These are phyloP conservation scores for Erythrolamprus reginae DNA, from an alignment of 2,113 vertebrate genomes.

Conservation along the genomic window DNA sequence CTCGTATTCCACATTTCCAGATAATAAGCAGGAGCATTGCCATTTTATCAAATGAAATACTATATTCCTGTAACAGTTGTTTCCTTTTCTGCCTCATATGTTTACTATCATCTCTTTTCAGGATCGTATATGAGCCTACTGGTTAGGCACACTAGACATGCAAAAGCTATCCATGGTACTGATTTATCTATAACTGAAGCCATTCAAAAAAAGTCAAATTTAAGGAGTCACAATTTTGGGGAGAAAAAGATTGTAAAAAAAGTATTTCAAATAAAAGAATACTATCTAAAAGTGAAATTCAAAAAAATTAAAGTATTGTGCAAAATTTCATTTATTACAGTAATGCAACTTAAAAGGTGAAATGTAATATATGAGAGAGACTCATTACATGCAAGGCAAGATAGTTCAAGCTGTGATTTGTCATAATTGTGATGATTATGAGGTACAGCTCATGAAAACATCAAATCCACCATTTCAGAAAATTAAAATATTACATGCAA, in stretches of 20 bases:
- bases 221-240: not conserved
- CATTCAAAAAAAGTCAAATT: not conserved
- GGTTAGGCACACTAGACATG: not conserved
- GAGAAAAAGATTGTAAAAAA: not conserved
- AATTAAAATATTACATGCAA: too few species aligned
- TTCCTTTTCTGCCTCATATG: not conserved
- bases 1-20: not conserved
- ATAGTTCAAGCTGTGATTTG: too few species aligned
- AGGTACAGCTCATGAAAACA: too few species aligned
- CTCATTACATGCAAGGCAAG: too few species aligned
- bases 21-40: not conserved
- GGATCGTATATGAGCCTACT: not conserved
- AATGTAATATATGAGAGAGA: too few species aligned
- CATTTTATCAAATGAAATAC: not conserved
- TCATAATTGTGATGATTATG: too few species aligned
- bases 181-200: not conserved
- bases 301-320: too few species aligned
- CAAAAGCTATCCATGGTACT: not conserved
- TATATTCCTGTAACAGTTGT: not conserved
- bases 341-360: too few species aligned
- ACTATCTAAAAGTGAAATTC: too few species aligned
- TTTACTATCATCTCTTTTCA: not conserved
- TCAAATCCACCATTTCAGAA: too few species aligned
- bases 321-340: too few species aligned
- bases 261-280: too few species aligned